A percentile compares a stretch with the other conserved stretches of the same genome.
These are phyloP conservation scores for Gymnoscelis rufifasciata DNA, from an alignment of 2,888 invertebrate genomes.

Conservation along the genomic window DNA sequence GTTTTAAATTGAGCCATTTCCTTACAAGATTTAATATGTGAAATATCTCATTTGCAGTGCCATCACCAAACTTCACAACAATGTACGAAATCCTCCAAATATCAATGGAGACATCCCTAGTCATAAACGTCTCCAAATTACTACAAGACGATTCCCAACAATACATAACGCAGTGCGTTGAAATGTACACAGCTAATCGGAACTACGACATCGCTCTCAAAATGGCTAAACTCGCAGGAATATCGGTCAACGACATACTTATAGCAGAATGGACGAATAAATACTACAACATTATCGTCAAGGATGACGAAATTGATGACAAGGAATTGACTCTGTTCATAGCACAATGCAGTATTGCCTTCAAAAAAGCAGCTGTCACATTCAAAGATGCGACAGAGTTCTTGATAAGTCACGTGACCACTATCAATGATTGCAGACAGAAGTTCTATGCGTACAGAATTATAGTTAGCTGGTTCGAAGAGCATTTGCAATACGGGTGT, in stretches of 20 bases:
- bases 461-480: slow-evolving; percentile 71
- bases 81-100: slow-evolving; percentile 76
- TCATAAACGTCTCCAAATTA: slow-evolving; percentile 73
- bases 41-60: slow-evolving; percentile 43
- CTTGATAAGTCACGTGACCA: slow-evolving; percentile 76
- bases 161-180: slow-evolving; percentile 76
- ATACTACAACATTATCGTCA: slow-evolving; percentile 55
- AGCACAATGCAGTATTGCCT: slow-evolving; percentile 80
- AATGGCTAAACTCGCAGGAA: slow-evolving; percentile 72
- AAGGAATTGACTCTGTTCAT: slow-evolving; percentile 73
- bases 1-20: too few relatives aligned
- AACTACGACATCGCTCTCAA: slow-evolving; percentile 79
- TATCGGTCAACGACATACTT: slow-evolving; percentile 74
- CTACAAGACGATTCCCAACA: slow-evolving; percentile 56
- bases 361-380: slow-evolving; percentile 79
- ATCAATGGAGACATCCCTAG: slow-evolving; percentile 76
- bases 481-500: slow-evolving; percentile 57
- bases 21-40: too few relatives aligned
- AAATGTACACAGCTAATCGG: slow-evolving; percentile 66
- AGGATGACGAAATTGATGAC: slow-evolving; percentile 52
- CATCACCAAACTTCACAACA: slow-evolving; percentile 61
- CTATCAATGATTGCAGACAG: slow-evolving; percentile 58
- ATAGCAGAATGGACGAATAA: slow-evolving; percentile 77
- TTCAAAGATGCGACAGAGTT: slow-evolving; percentile 82
- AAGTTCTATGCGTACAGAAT: slow-evolving; percentile 76